Evolutionary conservation across 2,888 invertebrate genomes (phyloP).

Genomic region (Charanyca ferruginea): DNA sequence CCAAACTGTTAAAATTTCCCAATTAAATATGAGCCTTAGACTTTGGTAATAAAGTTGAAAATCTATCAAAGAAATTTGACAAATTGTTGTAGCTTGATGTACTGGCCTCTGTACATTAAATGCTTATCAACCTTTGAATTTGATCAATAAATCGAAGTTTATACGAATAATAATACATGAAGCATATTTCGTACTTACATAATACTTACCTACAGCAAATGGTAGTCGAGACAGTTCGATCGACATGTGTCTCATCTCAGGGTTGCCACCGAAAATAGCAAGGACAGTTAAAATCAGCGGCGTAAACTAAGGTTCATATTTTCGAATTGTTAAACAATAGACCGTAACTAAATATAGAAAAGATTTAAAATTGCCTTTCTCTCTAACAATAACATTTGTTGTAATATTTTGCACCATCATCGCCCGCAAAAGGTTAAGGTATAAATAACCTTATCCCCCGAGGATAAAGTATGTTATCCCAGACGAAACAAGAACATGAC

Average conservation of each 20-base stretch:
- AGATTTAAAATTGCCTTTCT: background rate
- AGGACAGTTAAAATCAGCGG: background rate
- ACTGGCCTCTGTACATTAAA: too few species aligned
- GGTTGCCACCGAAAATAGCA: constrained; percentile 31
- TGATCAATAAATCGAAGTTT: constrained; percentile 4
- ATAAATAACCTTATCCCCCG: constrained; percentile 5
- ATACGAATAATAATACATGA: constrained; percentile 14
- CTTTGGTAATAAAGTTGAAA: too few species aligned
- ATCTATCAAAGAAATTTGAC: too few species aligned
- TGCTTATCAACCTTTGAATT: too few species aligned
- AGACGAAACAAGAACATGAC: constrained; percentile 18
- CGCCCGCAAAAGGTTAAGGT: constrained; percentile 13
- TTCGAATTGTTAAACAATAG: background rate
- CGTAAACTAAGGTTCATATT: too few species aligned
- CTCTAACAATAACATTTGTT: background rate
- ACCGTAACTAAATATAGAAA: constrained; percentile 7
- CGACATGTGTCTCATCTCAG: constrained; percentile 10
- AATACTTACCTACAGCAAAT: constrained; percentile 10
- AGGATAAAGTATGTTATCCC: constrained; percentile 5
- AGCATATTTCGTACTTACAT: constrained; percentile 8
- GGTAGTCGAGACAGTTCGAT: constrained; percentile 29
- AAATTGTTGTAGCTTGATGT: too few species aligned
- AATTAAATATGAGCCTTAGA: too few species aligned
- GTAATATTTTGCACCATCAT: constrained; percentile 10
- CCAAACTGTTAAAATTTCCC: too few species aligned